Evolutionary conservation across 2,113 vertebrate genomes (phyloP).

Genomic region (Calypte anna): DNA sequence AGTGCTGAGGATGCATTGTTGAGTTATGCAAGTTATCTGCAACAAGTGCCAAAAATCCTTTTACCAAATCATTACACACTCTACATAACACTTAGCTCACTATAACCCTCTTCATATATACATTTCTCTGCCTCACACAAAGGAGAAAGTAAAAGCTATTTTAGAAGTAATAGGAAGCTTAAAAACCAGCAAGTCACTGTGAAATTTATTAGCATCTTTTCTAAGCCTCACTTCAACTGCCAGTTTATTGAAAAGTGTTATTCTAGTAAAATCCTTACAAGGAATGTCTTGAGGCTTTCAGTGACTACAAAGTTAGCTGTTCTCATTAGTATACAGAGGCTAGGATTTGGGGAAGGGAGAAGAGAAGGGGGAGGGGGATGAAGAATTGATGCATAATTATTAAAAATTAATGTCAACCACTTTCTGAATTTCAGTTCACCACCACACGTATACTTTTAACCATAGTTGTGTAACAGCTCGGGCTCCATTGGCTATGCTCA

Average conservation of each 20-base stretch:
- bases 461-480: not conserved
- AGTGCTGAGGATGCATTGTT: not conserved
- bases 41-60: conserved; percentile 46
- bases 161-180: conserved; percentile 66
- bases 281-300: conserved; percentile 62
- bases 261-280: conserved; percentile 71
- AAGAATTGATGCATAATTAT: conserved; percentile 14
- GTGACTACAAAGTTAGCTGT: conserved; percentile 67
- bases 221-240: conserved; percentile 50
- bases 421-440: not conserved
- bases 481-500: not conserved
- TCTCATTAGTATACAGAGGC: conserved; percentile 62
- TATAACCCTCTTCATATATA: not conserved
- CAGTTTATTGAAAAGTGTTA: conserved; percentile 67
- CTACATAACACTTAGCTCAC: not conserved
- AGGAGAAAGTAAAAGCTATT: conserved; percentile 59
- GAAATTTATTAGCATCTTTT: conserved; percentile 68
- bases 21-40: conserved; percentile 31
- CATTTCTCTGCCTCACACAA: conserved; percentile 7
- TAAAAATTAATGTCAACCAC: not conserved
- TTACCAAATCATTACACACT: conserved; percentile 6
- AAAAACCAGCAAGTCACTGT: conserved; percentile 42
- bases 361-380: not conserved
- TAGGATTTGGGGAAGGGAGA: not conserved
- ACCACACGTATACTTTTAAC: not conserved